These are phyloP conservation scores for Takifugu flavidus DNA, from an alignment of 2,113 vertebrate genomes.

Conservation along the genomic window DNA sequence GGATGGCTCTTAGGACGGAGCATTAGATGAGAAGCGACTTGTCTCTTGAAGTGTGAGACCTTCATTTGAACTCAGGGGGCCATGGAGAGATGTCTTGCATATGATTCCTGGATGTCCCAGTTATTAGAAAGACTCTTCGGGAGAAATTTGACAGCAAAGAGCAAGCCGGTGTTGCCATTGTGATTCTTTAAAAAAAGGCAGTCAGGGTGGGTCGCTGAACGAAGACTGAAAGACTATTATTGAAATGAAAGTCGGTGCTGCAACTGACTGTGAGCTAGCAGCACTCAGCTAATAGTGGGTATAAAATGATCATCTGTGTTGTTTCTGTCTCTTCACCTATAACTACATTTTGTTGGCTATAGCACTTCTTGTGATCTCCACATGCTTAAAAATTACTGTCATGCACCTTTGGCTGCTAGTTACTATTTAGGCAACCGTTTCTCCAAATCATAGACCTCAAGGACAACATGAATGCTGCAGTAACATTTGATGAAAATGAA, in stretches of 20 bases:
- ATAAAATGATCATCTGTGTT: background rate
- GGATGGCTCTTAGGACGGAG: conserved; percentile 16
- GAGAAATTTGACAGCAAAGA: conserved; percentile 18
- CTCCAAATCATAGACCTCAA: too few relatives aligned
- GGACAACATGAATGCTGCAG: too few relatives aligned
- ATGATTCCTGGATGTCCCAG: conserved; percentile 19
- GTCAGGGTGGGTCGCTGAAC: background rate
- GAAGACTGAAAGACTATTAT: too few relatives aligned
- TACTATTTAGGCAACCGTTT: too few relatives aligned
- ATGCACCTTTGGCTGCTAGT: too few relatives aligned
- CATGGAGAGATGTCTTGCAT: conserved; percentile 17
- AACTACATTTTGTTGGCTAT: too few relatives aligned
- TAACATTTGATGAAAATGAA: too few relatives aligned
- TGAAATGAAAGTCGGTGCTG: too few relatives aligned
- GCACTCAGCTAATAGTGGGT: background rate
- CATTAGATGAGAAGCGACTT: conserved; percentile 25
- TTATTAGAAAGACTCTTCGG: conserved; percentile 18
- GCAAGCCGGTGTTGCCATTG: conserved; percentile 16
- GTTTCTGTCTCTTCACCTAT: too few relatives aligned
- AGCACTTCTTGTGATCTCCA: too few relatives aligned
- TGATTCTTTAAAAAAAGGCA: background rate
- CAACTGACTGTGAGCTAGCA: too few relatives aligned
- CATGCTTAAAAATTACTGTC: too few relatives aligned
- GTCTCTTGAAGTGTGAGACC: conserved; percentile 23
- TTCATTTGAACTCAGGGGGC: conserved; percentile 32